Percentiles rank a stretch among this genome's conserved stretches.
Evolutionary conservation across 2,113 vertebrate genomes (phyloP).

Genomic region (Monarcha castaneiventris): DNA sequence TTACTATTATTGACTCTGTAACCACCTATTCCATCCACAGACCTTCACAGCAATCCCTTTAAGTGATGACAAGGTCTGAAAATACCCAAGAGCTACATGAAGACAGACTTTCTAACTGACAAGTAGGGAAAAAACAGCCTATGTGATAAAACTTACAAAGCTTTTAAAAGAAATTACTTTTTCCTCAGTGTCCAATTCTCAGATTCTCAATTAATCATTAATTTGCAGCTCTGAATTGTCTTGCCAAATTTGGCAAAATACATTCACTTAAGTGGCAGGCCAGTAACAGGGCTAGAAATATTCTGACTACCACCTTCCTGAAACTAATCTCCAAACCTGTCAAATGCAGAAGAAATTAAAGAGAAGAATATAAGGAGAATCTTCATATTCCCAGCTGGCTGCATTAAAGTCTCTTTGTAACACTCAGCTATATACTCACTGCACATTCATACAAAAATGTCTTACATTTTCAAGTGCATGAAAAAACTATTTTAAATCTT

Average conservation of each 20-base stretch:
- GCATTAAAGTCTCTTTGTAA: not conserved
- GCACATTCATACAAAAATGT: not conserved
- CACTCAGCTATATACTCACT: not conserved
- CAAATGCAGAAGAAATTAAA: not conserved
- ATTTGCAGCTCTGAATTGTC: not conserved
- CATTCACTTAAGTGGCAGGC: not conserved
- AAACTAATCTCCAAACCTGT: not conserved
- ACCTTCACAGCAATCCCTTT: not conserved
- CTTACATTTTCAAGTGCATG: not conserved
- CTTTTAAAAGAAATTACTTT: not conserved
- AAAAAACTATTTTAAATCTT: not conserved
- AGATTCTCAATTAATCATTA: not conserved
- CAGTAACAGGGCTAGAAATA: not conserved
- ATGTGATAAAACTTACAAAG: not conserved
- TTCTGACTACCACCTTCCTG: not conserved
- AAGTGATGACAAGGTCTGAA: not conserved
- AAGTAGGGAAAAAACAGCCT: not conserved
- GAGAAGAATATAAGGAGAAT: not conserved
- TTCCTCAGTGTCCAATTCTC: not conserved
- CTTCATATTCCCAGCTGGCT: not conserved
- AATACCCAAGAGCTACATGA: not conserved
- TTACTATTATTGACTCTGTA: not conserved
- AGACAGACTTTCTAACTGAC: not conserved
- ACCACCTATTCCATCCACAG: not conserved
- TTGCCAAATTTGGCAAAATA: not conserved